A percentile compares a stretch with the other conserved stretches of the same genome.
phyloP scores from a whole-genome alignment of 2,113 vertebrate genomes.

The Pholis gunnellus region DNA sequence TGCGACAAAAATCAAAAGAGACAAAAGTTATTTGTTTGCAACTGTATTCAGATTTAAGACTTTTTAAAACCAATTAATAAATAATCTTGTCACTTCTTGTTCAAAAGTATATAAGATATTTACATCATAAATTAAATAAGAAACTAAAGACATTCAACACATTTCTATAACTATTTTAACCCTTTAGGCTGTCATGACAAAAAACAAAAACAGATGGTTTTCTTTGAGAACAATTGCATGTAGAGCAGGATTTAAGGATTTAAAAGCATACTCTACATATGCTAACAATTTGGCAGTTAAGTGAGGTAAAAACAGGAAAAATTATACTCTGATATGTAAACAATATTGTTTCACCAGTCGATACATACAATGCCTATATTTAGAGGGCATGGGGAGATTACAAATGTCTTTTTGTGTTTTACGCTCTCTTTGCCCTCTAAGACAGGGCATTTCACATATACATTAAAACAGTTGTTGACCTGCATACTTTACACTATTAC shows the following conservation, averaged over 20 bases:
- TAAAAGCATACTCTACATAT: constrained; percentile 35
- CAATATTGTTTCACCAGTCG: constrained; percentile 15
- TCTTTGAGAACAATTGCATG: constrained; percentile 40
- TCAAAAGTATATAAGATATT: constrained; percentile 94
- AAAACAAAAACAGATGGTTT: constrained; percentile 11
- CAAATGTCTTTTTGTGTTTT: constrained; percentile 11
- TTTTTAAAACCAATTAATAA: constrained; percentile 93
- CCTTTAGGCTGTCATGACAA: constrained; percentile 19
- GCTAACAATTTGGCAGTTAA: constrained; percentile 32
- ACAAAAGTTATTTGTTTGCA: constrained; percentile 74
- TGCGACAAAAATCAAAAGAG: constrained; percentile 46
- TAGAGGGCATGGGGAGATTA: constrained; percentile 15
- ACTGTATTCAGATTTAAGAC: constrained; percentile 93
- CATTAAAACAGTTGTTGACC: constrained; percentile 31
- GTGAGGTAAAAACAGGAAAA: constrained; percentile 55
- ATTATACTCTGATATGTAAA: constrained; percentile 64
- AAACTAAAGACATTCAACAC: constrained; percentile 88
- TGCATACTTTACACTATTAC: constrained; percentile 55
- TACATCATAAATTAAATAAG: constrained; percentile 99
- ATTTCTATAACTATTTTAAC: constrained; percentile 75
- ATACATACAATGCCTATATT: constrained; percentile 45
- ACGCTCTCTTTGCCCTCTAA: constrained; percentile 6
- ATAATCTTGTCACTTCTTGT: constrained; percentile 94
- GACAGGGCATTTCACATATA: constrained; percentile 35
- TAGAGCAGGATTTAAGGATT: constrained; percentile 37